Evolutionary conservation across 1,140 invertebrate species (phyloP).

Genomic region (Gonatopus flavifemur): DNA sequence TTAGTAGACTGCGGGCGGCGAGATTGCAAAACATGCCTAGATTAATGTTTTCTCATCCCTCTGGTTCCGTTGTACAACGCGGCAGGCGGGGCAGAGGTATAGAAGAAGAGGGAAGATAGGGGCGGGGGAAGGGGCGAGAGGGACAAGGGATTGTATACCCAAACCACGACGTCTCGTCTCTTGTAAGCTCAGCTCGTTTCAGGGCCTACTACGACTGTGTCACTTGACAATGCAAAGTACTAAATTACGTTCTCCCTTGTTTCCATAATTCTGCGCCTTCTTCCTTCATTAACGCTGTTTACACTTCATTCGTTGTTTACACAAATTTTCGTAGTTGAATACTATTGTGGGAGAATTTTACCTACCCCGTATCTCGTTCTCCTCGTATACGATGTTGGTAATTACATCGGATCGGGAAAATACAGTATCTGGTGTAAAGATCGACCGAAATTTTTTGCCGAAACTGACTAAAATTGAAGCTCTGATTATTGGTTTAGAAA

Average conservation of each 20-base stretch:
- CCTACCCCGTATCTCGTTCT: too few species aligned
- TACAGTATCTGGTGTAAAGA: too few species aligned
- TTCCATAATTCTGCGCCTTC: constrained; percentile 22
- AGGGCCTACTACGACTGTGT: constrained; percentile 29
- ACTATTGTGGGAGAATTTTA: too few species aligned
- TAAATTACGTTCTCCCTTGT: constrained; percentile 42
- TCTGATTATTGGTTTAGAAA: too few species aligned
- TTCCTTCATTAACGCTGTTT: too few species aligned
- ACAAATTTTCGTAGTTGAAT: too few species aligned
- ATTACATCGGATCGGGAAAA: too few species aligned
- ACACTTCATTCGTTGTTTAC: too few species aligned
- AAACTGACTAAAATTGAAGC: too few species aligned
- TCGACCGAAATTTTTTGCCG: too few species aligned
- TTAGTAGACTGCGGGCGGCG: constrained; percentile 43
- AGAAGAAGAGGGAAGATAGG: background rate
- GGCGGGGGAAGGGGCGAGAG: background rate
- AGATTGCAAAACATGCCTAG: constrained; percentile 59
- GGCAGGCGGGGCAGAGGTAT: background rate
- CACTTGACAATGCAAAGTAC: constrained; percentile 49
- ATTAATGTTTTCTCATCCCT: constrained; percentile 59
- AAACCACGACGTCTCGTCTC: constrained; percentile 8
- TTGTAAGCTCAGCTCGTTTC: constrained; percentile 29
- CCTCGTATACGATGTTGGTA: too few species aligned
- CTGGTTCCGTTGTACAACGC: constrained; percentile 32
- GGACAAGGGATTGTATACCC: background rate